Conservation (phyloP, 2,113 vertebrate genomes). For the Gallinago paraguaiae region DNA sequence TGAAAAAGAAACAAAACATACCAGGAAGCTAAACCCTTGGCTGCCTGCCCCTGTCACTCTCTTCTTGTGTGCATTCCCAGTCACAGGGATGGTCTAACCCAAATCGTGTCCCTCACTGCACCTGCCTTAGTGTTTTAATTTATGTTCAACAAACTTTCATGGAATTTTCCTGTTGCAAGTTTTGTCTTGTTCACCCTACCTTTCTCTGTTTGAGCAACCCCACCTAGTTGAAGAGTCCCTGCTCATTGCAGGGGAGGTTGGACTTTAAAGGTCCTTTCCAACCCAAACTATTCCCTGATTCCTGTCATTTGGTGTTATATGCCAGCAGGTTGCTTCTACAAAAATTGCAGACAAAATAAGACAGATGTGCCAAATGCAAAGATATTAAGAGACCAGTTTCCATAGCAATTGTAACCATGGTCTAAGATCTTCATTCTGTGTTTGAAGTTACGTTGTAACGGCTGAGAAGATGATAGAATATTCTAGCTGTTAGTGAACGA, state of each 20-base stretch:
- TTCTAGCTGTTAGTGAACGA: neutral
- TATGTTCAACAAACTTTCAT: neutral
- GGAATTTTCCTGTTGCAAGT: neutral
- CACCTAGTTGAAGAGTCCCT: neutral
- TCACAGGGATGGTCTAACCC: neutral
- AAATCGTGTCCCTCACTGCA: neutral
- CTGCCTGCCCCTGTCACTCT: neutral
- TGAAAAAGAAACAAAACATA: neutral
- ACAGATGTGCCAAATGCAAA: conserved; percentile 44
- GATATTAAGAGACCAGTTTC: conserved; percentile 44
- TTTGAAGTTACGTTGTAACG: neutral
- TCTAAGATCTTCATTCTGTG: neutral
- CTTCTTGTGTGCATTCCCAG: neutral
- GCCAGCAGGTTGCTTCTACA: conserved; percentile 18
- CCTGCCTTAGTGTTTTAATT: neutral
- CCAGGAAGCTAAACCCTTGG: neutral
- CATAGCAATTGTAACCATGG: conserved; percentile 50
- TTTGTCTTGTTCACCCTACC: neutral
- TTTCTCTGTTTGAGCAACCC: neutral
- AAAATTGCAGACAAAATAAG: conserved; percentile 28
- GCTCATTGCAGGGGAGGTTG: neutral
- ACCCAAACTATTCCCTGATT: neutral
- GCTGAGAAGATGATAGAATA: neutral
- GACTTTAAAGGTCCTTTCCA: neutral
- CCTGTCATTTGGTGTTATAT: neutral